Base-by-base conservation (phyloP, 2,113 vertebrate genomes). In the Acinonyx jubatus region DNA sequence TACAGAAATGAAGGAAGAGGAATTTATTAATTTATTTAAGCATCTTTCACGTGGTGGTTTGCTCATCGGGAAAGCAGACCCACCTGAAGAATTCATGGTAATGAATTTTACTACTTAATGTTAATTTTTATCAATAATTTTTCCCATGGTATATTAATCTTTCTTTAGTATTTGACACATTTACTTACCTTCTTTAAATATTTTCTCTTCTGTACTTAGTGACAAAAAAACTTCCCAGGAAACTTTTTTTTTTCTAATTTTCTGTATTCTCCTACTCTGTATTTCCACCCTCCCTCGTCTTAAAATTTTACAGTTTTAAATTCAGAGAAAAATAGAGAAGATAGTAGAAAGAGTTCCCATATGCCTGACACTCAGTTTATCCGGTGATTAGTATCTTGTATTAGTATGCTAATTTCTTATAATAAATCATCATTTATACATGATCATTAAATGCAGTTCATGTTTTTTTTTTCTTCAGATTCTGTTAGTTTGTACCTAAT, bases 21-120 rank as follows among this genome's bases (percentile, higher is more conserved):
- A 38, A 81, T 92, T 93, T 90, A 55, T 76, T 94, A 65, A 97
- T 95, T 94, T 93, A 69, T 89, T 89, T 83, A 96, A 94, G 48
- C 33, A 38, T n/a, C 45, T 87, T 93, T 84, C 52, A 31, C 66
- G 71, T 61, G n/a, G 65, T 81, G 52, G 5, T 94, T 84, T 96
- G n/a, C 78, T 50, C 82, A 73, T 18, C 55, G 45, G 82, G 57
- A 89, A 93, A 92, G 45, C 12, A 68, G 33, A 45, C 12, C 50
- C 19, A 65, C 23, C 50, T 15, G 38, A 89, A 87, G 55, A 95
- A 21, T 33, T 65, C 45, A 27, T 4, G 21, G 7, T 19, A 81
- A 36, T 0, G 41, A 68, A 10, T 92, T 92, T 95, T 69, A 33
- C 25, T 21, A 33, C 1, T 65, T 52, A 3, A 16, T 61, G 21